Conservation (phyloP, 2,113 vertebrate genomes). For the Oncorhynchus mykiss region DNA sequence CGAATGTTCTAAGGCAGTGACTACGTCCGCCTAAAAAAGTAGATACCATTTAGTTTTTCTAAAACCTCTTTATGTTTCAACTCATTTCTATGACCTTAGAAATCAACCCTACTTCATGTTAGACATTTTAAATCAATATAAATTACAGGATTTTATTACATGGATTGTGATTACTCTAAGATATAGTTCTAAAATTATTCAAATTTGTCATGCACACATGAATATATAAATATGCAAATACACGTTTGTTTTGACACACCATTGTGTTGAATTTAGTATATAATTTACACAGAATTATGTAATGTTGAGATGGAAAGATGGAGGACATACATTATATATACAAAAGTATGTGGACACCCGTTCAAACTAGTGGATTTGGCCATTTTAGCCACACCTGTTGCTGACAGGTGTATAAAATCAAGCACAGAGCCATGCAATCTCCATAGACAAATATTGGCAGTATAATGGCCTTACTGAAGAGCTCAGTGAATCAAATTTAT, state of each 20-base stretch:
- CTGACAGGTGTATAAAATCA: too few relatives aligned
- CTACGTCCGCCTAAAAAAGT: constrained; percentile 78
- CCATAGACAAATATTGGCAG: too few relatives aligned
- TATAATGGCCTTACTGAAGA: too few relatives aligned
- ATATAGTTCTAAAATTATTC: background rate
- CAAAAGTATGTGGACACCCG: too few relatives aligned
- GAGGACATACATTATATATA: background rate
- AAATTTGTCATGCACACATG: background rate
- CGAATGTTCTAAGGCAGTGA: constrained; percentile 52
- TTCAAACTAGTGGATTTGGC: too few relatives aligned
- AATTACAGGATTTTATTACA: background rate
- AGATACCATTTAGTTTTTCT: constrained; percentile 56
- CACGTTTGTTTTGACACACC: background rate
- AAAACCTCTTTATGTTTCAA: background rate
- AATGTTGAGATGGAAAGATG: background rate
- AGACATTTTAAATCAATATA: background rate
- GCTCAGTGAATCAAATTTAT: too few relatives aligned
- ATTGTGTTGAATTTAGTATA: background rate
- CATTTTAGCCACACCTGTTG: too few relatives aligned
- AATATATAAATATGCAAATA: background rate
- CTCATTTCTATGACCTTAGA: background rate
- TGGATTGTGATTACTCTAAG: too few relatives aligned
- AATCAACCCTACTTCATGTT: background rate
- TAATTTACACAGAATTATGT: background rate
- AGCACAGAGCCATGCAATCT: too few relatives aligned